phyloP scores from a whole-genome alignment of 1,140 invertebrate species.

The Leptinotarsa defecta region DNA sequence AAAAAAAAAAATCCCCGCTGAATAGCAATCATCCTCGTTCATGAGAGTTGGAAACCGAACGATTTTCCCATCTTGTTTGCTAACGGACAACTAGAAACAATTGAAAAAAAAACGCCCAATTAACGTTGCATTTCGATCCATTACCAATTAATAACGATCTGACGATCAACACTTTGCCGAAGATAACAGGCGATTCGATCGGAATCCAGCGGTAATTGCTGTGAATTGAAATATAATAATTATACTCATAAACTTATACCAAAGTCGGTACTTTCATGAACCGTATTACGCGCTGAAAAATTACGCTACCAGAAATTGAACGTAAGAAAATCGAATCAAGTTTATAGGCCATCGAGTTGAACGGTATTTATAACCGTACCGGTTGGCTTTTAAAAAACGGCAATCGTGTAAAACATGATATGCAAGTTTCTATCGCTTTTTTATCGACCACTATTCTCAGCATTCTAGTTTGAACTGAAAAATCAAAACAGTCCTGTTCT shows the following conservation, averaged over 20 bases:
- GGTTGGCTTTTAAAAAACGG: too few species aligned
- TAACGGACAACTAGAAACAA: not conserved
- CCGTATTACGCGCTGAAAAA: not conserved
- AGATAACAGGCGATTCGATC: not conserved
- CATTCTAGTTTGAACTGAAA: too few species aligned
- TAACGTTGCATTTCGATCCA: not conserved
- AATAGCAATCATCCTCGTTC: not conserved
- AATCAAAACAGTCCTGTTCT: too few species aligned
- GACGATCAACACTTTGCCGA: not conserved
- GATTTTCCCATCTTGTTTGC: not conserved
- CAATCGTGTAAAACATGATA: too few species aligned
- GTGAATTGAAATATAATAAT: conserved; percentile 7
- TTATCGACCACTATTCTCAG: too few species aligned
- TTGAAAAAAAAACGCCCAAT: not conserved
- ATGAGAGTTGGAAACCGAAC: not conserved
- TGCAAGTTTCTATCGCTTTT: too few species aligned
- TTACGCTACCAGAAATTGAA: not conserved
- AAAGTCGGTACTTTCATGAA: not conserved
- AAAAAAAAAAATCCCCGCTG: not conserved
- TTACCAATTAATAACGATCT: not conserved
- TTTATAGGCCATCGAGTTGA: not conserved
- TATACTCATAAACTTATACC: not conserved
- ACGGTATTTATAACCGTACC: not conserved
- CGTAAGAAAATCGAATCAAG: not conserved
- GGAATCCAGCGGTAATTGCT: not conserved